Conservation (phyloP, 2,888 invertebrate species). For the Aromia moschata region DNA sequence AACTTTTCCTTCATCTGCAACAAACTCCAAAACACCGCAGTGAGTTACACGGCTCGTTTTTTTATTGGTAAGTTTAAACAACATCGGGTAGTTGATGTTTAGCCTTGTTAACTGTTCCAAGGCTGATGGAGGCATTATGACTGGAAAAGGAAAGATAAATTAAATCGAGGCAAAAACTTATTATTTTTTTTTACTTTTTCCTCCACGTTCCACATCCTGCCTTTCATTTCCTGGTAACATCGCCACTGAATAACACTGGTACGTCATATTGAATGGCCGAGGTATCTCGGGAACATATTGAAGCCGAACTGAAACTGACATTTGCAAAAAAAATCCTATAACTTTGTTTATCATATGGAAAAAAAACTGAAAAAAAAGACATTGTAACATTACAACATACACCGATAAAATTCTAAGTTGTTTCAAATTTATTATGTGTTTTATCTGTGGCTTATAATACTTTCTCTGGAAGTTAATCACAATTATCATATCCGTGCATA, state of each 20-base stretch:
- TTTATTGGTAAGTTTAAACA: slow-evolving; percentile 93
- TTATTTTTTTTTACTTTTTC: slow-evolving; percentile 92
- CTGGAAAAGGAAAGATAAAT: slow-evolving; percentile 66
- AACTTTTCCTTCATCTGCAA: slow-evolving; percentile 97
- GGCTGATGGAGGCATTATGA: slow-evolving; percentile 98
- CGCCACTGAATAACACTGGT: slow-evolving; percentile 92
- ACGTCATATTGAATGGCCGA: slow-evolving; percentile 83
- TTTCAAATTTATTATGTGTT: too few relatives aligned
- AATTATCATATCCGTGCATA: too few relatives aligned
- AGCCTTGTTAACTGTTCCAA: slow-evolving; percentile 90
- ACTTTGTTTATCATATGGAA: too few relatives aligned
- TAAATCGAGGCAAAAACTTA: slow-evolving; percentile 13
- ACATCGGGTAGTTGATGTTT: slow-evolving; percentile 98
- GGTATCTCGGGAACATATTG: slow-evolving; percentile 88
- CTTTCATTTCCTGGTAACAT: slow-evolving; percentile 95
- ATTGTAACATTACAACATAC: too few relatives aligned
- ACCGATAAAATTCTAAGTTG: too few relatives aligned
- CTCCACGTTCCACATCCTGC: slow-evolving; percentile 94
- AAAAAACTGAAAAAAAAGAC: too few relatives aligned
- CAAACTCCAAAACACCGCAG: slow-evolving; percentile 97
- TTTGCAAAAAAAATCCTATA: slow-evolving; percentile 39
- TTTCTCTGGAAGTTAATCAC: too few relatives aligned
- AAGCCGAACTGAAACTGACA: slow-evolving; percentile 83
- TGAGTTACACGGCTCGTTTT: slow-evolving; percentile 88
- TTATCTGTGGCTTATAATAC: too few relatives aligned